A percentile compares a stretch with the other conserved stretches of the same genome.
Conservation (phyloP, 2,888 invertebrate species). For the Endomychus coccineus region DNA sequence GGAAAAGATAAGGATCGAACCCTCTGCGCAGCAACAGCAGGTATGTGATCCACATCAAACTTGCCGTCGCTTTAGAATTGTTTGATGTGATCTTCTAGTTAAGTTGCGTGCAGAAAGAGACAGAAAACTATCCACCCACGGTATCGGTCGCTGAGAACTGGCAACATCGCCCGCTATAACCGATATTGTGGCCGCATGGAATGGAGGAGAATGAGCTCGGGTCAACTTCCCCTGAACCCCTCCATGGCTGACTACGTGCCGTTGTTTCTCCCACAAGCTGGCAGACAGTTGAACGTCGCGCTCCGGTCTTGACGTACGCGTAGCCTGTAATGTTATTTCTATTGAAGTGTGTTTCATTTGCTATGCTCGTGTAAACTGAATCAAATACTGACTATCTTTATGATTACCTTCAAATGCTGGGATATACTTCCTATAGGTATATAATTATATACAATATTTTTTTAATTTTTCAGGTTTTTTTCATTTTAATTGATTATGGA, state of each 20-base stretch:
- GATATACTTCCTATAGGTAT: conserved; percentile 60
- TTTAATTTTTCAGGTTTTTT: conserved; percentile 18
- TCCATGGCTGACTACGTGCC: conserved; percentile 43
- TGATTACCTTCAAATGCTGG: conserved; percentile 58
- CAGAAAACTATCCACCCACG: conserved; percentile 38
- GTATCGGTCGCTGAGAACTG: conserved; percentile 36
- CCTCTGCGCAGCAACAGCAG: conserved; percentile 9
- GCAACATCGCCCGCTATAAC: conserved; percentile 44
- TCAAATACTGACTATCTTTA: conserved; percentile 38
- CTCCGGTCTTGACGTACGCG: conserved; percentile 26
- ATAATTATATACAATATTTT: conserved; percentile 11
- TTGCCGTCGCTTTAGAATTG: conserved; percentile 18
- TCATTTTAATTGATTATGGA: conserved; percentile 9
- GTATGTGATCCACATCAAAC: conserved; percentile 14
- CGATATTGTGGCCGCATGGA: conserved; percentile 48
- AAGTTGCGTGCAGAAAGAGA: conserved; percentile 23
- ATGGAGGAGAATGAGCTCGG: conserved; percentile 43
- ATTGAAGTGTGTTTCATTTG: too few relatives aligned
- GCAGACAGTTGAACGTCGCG: conserved; percentile 44
- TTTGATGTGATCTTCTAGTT: conserved; percentile 17
- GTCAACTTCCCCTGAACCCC: conserved; percentile 56
- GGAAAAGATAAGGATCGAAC: conserved; percentile 4
- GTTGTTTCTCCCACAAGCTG: conserved; percentile 53
- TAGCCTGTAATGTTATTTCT: conserved; percentile 7
- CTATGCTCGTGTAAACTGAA: conserved; percentile 27